Evolutionary conservation across 2,888 invertebrate genomes (phyloP).

Genomic region (Diloba caeruleocephala): DNA sequence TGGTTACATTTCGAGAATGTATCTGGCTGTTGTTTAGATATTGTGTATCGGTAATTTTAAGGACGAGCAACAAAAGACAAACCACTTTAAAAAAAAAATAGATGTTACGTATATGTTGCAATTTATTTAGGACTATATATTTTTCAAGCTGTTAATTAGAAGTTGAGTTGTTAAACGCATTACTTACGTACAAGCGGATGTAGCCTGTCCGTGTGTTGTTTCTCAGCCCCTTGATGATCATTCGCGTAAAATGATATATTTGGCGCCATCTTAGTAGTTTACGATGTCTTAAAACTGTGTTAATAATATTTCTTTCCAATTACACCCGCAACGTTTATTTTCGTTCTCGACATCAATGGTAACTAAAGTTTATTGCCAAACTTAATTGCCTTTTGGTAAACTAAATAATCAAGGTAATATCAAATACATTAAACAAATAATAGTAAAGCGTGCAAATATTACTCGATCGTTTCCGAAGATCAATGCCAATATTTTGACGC

Average conservation of each 20-base stretch:
- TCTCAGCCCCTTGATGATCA: conserved; percentile 17
- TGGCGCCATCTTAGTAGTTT: conserved; percentile 52
- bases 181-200: conserved; percentile 1
- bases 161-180: conserved; percentile 19
- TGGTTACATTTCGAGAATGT: too few species aligned
- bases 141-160: conserved; percentile 8
- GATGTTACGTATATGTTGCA: not conserved
- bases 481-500: conserved; percentile 38
- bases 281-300: conserved; percentile 32
- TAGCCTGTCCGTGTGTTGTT: conserved; percentile 2
- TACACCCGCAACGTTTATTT: conserved; percentile 40
- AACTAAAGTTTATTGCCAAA: conserved; percentile 43
- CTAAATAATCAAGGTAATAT: conserved; percentile 37
- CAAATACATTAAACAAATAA: conserved; percentile 21
- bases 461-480: conserved; percentile 28
- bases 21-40: too few species aligned
- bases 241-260: conserved; percentile 34
- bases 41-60: too few species aligned
- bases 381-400: conserved; percentile 38
- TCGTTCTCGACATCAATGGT: conserved; percentile 54
- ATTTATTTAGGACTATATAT: conserved; percentile 15
- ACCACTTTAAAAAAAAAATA: conserved; percentile 17
- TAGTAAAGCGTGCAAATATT: conserved; percentile 37
- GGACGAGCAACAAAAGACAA: too few species aligned
- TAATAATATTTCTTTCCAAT: conserved; percentile 36